Conservation (phyloP, 2,888 invertebrate genomes). For the Cataglyphis livida region DNA sequence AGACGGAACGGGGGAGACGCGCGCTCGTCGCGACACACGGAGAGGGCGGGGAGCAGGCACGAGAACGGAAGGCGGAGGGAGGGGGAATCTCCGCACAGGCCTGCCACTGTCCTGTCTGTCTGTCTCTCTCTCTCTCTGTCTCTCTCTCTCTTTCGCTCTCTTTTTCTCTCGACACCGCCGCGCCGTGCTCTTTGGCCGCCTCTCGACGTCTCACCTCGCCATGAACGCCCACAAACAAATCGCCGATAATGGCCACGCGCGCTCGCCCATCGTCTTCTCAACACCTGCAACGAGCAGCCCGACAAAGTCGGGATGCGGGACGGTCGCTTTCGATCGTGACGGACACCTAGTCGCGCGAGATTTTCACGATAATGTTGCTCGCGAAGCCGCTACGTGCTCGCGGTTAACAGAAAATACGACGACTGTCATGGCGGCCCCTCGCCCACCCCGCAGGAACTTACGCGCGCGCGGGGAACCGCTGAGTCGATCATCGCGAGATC, state of each 20-base stretch:
- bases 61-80: background rate
- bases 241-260: conserved; percentile 81
- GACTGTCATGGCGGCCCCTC: conserved; percentile 82
- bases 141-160: background rate
- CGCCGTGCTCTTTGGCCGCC: conserved; percentile 64
- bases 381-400: conserved; percentile 71
- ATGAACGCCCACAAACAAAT: conserved; percentile 79
- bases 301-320: conserved; percentile 49
- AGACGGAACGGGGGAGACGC: conserved; percentile 60
- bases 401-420: conserved; percentile 80
- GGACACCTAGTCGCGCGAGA: conserved; percentile 56
- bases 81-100: background rate
- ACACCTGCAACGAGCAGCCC: conserved; percentile 58
- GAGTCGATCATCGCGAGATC: conserved; percentile 14
- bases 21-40: conserved; percentile 76
- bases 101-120: background rate
- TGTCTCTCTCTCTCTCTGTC: background rate
- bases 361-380: conserved; percentile 68
- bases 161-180: background rate
- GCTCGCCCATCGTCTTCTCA: conserved; percentile 63
- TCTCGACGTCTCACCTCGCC: conserved; percentile 82
- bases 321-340: conserved; percentile 57
- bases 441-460: conserved; percentile 78
- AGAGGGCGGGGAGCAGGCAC: conserved; percentile 64
- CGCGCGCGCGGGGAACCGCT: conserved; percentile 63